phyloP scores from a whole-genome alignment of 2,797 vertebrate genomes.

The Mormyrus proboscirostris region DNA sequence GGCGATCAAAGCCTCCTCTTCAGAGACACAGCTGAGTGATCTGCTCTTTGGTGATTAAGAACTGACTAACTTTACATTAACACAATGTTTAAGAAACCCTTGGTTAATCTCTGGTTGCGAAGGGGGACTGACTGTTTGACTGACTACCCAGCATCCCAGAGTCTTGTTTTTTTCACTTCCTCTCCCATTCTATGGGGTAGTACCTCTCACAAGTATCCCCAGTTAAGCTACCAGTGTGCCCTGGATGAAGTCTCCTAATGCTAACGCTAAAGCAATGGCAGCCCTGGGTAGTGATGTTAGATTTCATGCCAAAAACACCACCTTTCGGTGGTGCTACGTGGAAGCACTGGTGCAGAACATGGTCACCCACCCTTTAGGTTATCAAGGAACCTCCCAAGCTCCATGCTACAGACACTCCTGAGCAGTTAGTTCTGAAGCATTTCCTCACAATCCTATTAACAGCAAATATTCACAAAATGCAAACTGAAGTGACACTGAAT shows the following conservation, averaged over 20 bases:
- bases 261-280: not conserved
- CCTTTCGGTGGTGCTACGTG: not conserved
- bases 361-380: not conserved
- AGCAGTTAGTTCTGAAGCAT: not conserved
- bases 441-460: not conserved
- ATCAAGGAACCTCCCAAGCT: not conserved
- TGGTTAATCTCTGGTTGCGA: not conserved
- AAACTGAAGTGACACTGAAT: not conserved
- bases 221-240: not conserved
- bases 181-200: not conserved
- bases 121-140: no score
- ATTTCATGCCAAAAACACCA: not conserved
- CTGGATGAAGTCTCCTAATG: not conserved
- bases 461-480: not conserved
- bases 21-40: not conserved
- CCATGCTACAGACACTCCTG: not conserved
- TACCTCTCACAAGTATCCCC: not conserved
- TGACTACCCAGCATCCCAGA: not conserved
- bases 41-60: constrained; percentile 8
- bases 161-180: not conserved
- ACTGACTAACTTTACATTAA: not conserved
- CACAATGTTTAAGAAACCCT: not conserved
- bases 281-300: not conserved
- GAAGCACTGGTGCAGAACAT: not conserved
- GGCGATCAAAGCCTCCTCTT: not conserved